phyloP scores from a whole-genome alignment of 2,888 invertebrate genomes.

The Morpho helenor region DNA sequence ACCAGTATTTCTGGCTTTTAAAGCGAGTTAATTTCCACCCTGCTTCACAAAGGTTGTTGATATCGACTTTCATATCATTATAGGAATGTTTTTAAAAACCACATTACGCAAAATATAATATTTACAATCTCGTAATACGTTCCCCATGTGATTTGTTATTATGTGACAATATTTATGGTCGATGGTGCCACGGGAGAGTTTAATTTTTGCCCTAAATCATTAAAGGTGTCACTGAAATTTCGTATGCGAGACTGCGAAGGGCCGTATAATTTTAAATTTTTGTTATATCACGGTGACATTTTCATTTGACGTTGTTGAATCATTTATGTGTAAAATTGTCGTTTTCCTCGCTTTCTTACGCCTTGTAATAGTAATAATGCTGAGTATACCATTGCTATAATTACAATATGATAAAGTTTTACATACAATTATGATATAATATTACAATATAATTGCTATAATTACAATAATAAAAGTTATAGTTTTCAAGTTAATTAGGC shows the following conservation, averaged over 20 bases:
- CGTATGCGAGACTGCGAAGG: slow-evolving; percentile 38
- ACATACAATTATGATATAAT: no score
- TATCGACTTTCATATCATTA: no score
- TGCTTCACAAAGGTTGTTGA: no score
- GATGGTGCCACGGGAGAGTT: slow-evolving; percentile 34
- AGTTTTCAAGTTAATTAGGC: no score
- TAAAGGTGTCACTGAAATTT: slow-evolving; percentile 44
- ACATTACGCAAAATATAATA: not conserved
- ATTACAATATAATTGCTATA: no score
- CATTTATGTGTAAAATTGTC: slow-evolving; percentile 43
- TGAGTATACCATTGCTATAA: no score
- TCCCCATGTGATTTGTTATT: slow-evolving; percentile 21
- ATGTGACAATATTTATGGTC: slow-evolving; percentile 27
- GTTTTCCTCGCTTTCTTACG: slow-evolving; percentile 37
- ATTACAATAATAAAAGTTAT: no score
- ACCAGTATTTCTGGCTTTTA: no score
- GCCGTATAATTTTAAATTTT: slow-evolving; percentile 39
- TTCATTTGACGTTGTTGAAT: slow-evolving; percentile 43
- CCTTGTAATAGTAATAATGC: slow-evolving; percentile 26
- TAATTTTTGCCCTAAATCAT: slow-evolving; percentile 47
- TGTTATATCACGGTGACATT: slow-evolving; percentile 36
- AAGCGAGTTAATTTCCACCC: no score
- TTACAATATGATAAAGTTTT: no score
- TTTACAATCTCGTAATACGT: slow-evolving; percentile 12
- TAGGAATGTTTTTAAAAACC: no score